Percentiles rank a stretch among this genome's conserved stretches.
Evolutionary conservation across 2,113 vertebrate species (phyloP).

Genomic region (Tringa solitaria): DNA sequence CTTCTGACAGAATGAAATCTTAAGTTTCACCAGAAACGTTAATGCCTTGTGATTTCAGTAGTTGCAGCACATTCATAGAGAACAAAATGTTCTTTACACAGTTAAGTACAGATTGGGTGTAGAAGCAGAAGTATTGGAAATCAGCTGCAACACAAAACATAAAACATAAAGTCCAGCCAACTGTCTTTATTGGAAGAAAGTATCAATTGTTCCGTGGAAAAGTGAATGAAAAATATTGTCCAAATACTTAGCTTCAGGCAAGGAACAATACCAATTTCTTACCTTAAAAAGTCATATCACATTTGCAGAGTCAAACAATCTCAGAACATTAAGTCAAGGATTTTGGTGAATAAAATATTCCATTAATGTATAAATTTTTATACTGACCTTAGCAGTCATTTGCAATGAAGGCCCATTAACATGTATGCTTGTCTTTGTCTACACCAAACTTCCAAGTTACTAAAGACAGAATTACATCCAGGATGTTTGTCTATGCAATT

Average conservation of each 20-base stretch:
- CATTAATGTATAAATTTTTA: not conserved
- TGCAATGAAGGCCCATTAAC: not conserved
- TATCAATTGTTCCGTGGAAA: not conserved
- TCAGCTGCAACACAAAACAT: not conserved
- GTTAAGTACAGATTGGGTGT: rapidly evolving
- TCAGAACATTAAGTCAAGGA: not conserved
- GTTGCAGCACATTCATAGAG: not conserved
- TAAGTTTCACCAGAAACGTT: not conserved
- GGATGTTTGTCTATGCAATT: not conserved
- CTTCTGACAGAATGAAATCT: not conserved
- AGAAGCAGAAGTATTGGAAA: not conserved
- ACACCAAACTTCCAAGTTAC: not conserved
- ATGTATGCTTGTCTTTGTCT: not conserved
- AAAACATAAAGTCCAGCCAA: not conserved
- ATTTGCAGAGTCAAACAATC: not conserved
- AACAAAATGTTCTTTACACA: not conserved
- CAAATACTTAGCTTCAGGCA: not conserved
- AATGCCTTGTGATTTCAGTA: not conserved
- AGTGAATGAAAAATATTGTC: not conserved
- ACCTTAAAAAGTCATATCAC: not conserved
- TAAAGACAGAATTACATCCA: not conserved
- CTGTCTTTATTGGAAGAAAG: not conserved
- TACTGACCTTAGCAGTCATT: not conserved
- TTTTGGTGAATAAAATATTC: not conserved
- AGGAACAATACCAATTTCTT: not conserved